Percentiles rank a stretch among this genome's conserved stretches.
Evolutionary conservation across 2,113 vertebrate genomes (phyloP).

Genomic region (Chaetura pelagica): DNA sequence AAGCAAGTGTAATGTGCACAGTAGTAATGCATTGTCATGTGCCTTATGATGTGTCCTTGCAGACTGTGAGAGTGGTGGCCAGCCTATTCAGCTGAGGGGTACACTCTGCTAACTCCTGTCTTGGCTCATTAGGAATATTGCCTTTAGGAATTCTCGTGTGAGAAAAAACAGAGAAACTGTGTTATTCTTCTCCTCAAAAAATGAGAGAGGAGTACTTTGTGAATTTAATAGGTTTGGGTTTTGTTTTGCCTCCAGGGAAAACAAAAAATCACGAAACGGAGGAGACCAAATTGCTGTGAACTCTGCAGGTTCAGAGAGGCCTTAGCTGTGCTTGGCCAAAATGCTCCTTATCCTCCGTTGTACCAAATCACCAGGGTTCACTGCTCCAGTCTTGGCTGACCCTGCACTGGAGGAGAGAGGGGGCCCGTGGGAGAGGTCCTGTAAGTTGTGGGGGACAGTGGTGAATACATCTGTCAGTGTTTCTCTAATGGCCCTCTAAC

Average conservation of each 20-base stretch:
- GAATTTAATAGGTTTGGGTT: neutral
- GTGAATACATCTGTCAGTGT: neutral
- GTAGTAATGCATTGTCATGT: neutral
- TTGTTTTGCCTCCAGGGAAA: neutral
- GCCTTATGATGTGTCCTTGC: neutral
- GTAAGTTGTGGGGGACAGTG: neutral
- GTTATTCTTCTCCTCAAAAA: neutral
- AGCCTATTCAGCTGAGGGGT: accelerated
- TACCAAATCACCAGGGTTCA: neutral
- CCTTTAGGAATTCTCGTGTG: neutral
- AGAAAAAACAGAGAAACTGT: neutral
- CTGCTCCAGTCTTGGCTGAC: neutral
- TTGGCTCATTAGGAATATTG: neutral
- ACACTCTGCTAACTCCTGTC: neutral
- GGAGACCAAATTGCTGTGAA: neutral
- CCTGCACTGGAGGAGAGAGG: neutral
- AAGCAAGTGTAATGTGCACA: neutral
- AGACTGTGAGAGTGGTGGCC: neutral
- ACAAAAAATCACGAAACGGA: neutral
- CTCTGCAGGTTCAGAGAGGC: neutral
- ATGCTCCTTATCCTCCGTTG: neutral
- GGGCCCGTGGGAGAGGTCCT: neutral
- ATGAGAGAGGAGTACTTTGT: neutral
- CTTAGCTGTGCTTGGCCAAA: neutral
- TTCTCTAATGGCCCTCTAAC: neutral